Evolutionary conservation across 2,113 vertebrate genomes (phyloP).

Genomic region (Muscicapa adusta): DNA sequence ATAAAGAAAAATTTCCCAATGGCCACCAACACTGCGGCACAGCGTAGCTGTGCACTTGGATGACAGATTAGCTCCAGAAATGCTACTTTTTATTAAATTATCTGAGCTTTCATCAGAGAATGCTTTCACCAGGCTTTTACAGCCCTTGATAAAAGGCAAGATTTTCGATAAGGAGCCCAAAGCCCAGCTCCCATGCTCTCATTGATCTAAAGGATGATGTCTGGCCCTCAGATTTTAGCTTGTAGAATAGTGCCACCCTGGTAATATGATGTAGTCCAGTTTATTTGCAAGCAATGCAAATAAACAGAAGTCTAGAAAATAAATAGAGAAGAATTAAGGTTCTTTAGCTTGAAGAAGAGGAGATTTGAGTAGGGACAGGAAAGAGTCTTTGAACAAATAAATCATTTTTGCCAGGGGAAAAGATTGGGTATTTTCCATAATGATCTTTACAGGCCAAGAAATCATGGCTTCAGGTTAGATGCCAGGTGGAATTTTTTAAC

Average conservation of each 20-base stretch:
- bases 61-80: constrained; percentile 15
- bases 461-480: background rate
- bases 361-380: background rate
- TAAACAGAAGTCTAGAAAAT: background rate
- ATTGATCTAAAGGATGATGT: background rate
- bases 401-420: background rate
- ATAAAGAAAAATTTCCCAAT: background rate
- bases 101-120: background rate
- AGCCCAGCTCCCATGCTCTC: background rate
- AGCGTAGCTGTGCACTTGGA: background rate
- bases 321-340: background rate
- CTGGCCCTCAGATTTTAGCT: background rate
- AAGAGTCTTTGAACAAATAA: background rate
- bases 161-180: background rate
- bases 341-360: background rate
- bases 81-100: background rate
- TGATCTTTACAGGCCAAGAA: background rate
- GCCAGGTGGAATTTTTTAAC: background rate
- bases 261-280: background rate
- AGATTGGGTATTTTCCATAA: background rate
- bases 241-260: background rate
- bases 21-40: background rate
- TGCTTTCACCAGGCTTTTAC: background rate
- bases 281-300: background rate
- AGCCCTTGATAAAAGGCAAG: background rate